Percentiles rank a stretch among this genome's conserved stretches.
These are phyloP conservation scores for Enteromius viviparus DNA, from an alignment of 2,797 vertebrate genomes.

Conservation along the genomic window DNA sequence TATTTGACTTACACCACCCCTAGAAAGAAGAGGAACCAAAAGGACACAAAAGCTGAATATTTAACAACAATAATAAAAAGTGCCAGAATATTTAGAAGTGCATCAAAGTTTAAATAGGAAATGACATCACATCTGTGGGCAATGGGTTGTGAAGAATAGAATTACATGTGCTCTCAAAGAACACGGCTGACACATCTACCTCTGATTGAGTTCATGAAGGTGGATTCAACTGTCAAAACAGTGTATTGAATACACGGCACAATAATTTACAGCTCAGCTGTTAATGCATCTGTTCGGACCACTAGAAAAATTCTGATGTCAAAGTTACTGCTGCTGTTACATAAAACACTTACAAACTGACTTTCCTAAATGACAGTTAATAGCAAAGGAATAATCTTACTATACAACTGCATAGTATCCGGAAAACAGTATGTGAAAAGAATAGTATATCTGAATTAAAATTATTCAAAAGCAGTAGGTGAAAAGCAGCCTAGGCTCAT, in stretches of 20 bases:
- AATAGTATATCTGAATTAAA: no score
- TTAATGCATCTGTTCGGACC: not conserved
- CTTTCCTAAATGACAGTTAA: no score
- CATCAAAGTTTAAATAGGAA: constrained; percentile 22
- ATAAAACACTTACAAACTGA: not conserved
- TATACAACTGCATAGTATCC: no score
- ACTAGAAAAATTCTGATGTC: not conserved
- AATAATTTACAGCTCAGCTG: constrained; percentile 34
- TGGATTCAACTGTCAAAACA: constrained; percentile 20
- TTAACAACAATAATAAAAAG: not conserved
- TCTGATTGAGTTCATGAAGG: constrained; percentile 19
- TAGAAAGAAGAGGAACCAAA: not conserved
- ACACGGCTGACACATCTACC: not conserved
- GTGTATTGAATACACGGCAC: constrained; percentile 5
- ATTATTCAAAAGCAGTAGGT: no score
- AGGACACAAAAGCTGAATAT: constrained; percentile 4
- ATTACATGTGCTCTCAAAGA: not conserved
- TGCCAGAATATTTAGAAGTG: constrained; percentile 2
- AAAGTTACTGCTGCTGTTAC: not conserved
- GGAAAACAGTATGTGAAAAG: no score
- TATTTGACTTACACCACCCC: not conserved
- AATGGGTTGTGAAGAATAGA: constrained; percentile 2
- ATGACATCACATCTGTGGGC: constrained; percentile 9
- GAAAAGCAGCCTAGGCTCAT: no score
- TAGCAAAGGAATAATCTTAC: no score